These are phyloP conservation scores for Norana najaformis DNA, from an alignment of 2,888 invertebrate species.

Conservation along the genomic window DNA sequence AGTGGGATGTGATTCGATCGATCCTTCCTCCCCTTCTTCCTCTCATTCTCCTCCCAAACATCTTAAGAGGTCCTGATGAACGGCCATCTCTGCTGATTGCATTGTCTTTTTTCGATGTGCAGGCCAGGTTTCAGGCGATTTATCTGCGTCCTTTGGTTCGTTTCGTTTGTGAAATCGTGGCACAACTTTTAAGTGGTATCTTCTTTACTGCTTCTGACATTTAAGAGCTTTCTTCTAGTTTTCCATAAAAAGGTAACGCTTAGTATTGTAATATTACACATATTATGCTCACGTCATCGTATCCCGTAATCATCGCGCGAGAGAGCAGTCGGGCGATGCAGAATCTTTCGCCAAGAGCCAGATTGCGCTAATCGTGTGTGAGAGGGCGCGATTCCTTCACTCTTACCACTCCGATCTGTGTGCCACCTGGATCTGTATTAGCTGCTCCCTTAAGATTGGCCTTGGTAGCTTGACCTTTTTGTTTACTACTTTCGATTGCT, in stretches of 20 bases:
- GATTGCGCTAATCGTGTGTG: too few species aligned
- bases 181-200: neutral
- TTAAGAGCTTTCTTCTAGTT: neutral
- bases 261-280: too few species aligned
- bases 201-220: neutral
- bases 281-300: too few species aligned
- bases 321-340: too few species aligned
- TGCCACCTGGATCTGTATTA: too few species aligned
- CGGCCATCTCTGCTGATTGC: neutral
- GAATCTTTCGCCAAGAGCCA: too few species aligned
- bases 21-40: neutral
- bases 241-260: too few species aligned
- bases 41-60: neutral
- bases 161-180: neutral
- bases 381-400: too few species aligned
- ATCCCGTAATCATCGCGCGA: too few species aligned
- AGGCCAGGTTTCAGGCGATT: neutral
- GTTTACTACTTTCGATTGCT: neutral
- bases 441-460: neutral
- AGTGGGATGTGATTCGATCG: neutral
- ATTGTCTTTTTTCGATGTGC: neutral
- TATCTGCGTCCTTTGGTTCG: neutral
- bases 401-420: too few species aligned
- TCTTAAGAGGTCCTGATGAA: neutral
- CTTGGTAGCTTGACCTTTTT: neutral